Percentiles rank a stretch among this genome's conserved stretches.
These are phyloP conservation scores for Phocides pigmalion DNA, from an alignment of 1,140 invertebrate species.

Conservation along the genomic window DNA sequence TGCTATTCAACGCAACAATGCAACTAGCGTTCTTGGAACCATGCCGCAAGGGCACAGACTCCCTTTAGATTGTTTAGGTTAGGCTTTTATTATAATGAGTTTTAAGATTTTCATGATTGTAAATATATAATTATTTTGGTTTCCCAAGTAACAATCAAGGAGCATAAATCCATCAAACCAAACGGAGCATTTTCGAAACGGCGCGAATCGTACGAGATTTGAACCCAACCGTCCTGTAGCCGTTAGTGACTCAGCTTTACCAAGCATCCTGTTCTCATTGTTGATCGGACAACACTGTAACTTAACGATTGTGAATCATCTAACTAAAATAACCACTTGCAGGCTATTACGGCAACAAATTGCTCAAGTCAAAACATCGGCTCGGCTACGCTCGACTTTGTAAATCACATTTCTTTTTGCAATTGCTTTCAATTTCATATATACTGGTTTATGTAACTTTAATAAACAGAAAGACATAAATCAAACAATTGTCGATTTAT, in stretches of 20 bases:
- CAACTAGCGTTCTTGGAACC: too few species aligned
- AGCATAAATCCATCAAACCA: neutral
- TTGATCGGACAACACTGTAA: conserved; percentile 47
- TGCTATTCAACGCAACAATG: too few species aligned
- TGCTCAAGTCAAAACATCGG: conserved; percentile 36
- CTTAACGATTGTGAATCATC: conserved; percentile 56
- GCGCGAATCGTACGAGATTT: conserved; percentile 21
- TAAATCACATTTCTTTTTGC: neutral
- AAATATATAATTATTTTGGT: too few species aligned
- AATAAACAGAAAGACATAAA: too few species aligned
- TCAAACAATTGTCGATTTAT: too few species aligned
- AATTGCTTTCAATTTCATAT: too few species aligned
- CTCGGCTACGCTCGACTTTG: neutral
- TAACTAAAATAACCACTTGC: conserved; percentile 36
- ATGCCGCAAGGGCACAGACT: too few species aligned
- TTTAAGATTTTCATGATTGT: too few species aligned
- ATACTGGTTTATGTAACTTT: too few species aligned
- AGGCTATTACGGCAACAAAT: conserved; percentile 35
- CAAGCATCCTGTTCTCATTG: conserved; percentile 58
- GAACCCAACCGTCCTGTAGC: conserved; percentile 20
- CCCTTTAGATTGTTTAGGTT: too few species aligned
- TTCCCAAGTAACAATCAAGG: neutral
- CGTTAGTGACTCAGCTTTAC: conserved; percentile 48
- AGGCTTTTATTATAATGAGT: too few species aligned
- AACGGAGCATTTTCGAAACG: conserved; percentile 27